phyloP scores from a whole-genome alignment of 2,888 invertebrate species.

The Orthosia gracilis region DNA sequence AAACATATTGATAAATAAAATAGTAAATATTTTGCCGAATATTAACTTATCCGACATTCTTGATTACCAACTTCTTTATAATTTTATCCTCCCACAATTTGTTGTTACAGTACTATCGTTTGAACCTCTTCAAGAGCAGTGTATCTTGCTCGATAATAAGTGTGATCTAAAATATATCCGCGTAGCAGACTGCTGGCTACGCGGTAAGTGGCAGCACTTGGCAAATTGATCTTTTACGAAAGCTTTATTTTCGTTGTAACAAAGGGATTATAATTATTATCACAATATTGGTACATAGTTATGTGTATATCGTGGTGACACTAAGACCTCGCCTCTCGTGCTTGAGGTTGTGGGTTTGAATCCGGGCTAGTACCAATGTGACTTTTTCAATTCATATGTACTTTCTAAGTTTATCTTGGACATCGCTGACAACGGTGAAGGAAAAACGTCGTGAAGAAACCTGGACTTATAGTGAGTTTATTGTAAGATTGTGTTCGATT shows the following conservation, averaged over 20 bases:
- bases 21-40: neutral
- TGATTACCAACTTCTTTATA: neutral
- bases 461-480: too few species aligned
- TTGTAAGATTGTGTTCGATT: too few species aligned
- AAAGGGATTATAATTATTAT: neutral
- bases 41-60: neutral
- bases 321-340: too few species aligned
- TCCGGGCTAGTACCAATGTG: too few species aligned
- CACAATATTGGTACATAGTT: too few species aligned
- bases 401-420: too few species aligned
- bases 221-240: neutral
- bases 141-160: slow-evolving; percentile 13
- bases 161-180: slow-evolving; percentile 24
- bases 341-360: too few species aligned
- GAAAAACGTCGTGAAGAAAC: too few species aligned
- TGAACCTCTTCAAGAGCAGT: slow-evolving; percentile 16
- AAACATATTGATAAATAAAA: too few species aligned
- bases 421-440: too few species aligned
- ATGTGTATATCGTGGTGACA: too few species aligned
- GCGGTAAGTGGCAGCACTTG: neutral
- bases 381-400: too few species aligned
- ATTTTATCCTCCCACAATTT: slow-evolving; percentile 2
- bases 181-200: slow-evolving; percentile 14
- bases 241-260: neutral
- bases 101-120: neutral